Evolutionary conservation across 2,797 vertebrate genomes (phyloP), one percentile per base, ranked within the genome.

Genomic region (Okamejei kenojei): DNA sequence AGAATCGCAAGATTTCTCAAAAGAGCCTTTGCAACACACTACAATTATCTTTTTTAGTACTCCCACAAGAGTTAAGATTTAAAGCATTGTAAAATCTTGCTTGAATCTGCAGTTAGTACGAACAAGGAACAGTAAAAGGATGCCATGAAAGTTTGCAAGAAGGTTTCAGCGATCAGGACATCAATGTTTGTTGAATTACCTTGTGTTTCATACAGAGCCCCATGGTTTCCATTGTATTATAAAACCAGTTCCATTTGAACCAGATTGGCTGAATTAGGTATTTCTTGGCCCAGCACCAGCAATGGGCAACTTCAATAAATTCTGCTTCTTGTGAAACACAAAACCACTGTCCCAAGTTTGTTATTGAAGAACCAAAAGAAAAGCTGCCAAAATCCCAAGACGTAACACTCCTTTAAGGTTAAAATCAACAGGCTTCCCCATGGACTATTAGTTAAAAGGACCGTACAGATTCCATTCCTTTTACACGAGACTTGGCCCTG

Each of bases 371-470:
- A 88, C 84, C 63, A 88, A 88, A 88, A 88, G 84, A 88, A 88
- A 88, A 88, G 84, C 84, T 88, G 84, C 84, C 84, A 88, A 88
- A 88, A 88, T 88, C 90, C 90, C 90, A 91, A 71, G 90, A 91
- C 90, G 90, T 74, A 91, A 71, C 90, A 74, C 90, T 91, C 90
- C 90, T 91, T 91, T 96, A 95, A 95, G 96, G 90, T 96, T 97
- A 96, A 95, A 94, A 95, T 96, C 94, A 94, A 94, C 95, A 95
- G 29, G 94, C 93, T 93, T 96, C 96, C 95, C 95, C 45, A 95
- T 96, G 95, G 93, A 94, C 95, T 93, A 94, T 96, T 96, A 95
- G 95, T 95, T 95, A 96, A 96, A 91, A 95, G 95, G 94, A 94
- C 94, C 95, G 90, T 93, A 19, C 90, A 82, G 94, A 78, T 8